A percentile compares a stretch with the other conserved stretches of the same genome.
These are phyloP conservation scores for Lasiommata megera DNA, from an alignment of 2,888 invertebrate species.

Conservation along the genomic window DNA sequence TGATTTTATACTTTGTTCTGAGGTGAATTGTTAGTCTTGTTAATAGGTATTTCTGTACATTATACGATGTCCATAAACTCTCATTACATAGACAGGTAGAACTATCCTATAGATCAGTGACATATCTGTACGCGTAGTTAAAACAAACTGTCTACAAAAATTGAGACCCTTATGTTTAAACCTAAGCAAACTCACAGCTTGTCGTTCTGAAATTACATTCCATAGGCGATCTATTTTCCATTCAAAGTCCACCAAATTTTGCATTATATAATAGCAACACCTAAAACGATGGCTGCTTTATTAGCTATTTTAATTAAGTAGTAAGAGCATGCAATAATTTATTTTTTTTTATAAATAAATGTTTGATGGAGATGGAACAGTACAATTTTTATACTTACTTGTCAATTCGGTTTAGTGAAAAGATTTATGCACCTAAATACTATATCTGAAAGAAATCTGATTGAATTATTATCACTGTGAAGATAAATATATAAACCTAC, in stretches of 20 bases:
- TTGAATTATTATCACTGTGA: too few species aligned
- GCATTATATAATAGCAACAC: too few species aligned
- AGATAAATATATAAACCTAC: too few species aligned
- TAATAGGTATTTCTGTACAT: neutral
- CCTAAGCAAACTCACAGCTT: neutral
- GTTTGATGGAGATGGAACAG: too few species aligned
- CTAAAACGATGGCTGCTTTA: too few species aligned
- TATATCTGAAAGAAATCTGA: too few species aligned
- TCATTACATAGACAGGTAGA: neutral
- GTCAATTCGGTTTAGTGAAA: too few species aligned
- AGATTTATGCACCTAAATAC: too few species aligned
- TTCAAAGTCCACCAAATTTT: neutral
- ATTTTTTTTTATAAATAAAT: too few species aligned
- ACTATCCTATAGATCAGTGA: neutral
- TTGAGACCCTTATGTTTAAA: neutral
- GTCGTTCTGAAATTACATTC: neutral
- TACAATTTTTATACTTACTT: too few species aligned
- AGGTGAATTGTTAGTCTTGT: conserved; percentile 34
- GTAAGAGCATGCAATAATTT: too few species aligned
- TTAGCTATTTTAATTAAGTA: too few species aligned
- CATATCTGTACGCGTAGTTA: neutral
- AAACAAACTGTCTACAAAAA: neutral
- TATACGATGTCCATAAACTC: neutral
- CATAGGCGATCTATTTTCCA: neutral
- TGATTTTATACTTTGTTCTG: conserved; percentile 50